phyloP scores from a whole-genome alignment of 2,113 vertebrate species.

The Tamias sibiricus region DNA sequence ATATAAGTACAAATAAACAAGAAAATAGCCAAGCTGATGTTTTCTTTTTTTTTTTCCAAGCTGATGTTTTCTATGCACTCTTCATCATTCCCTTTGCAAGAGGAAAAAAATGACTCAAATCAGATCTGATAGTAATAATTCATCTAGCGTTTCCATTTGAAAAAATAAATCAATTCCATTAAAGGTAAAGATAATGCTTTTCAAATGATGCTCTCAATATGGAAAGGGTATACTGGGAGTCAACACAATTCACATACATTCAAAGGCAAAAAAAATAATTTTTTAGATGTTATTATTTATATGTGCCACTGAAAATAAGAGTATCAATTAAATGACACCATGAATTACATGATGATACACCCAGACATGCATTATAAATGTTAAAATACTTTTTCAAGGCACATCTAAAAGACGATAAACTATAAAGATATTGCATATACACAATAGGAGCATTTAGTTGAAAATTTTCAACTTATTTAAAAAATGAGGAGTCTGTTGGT shows the following conservation, averaged over 20 bases:
- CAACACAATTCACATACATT: not conserved
- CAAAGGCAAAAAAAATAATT: not conserved
- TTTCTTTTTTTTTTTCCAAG: too few relatives aligned
- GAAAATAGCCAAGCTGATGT: not conserved
- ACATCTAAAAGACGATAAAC: not conserved
- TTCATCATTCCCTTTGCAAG: not conserved
- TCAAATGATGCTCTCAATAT: not conserved
- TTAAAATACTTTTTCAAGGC: not conserved
- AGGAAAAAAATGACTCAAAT: not conserved
- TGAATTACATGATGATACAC: not conserved
- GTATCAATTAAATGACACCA: not conserved
- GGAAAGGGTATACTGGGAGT: not conserved
- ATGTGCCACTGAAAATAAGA: not conserved
- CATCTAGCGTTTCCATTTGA: not conserved
- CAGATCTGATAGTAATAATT: not conserved
- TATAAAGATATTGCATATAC: not conserved
- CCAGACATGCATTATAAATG: not conserved
- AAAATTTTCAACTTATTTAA: not conserved
- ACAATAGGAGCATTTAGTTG: not conserved
- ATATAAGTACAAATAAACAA: not conserved
- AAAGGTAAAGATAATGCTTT: not conserved
- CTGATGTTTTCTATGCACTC: not conserved
- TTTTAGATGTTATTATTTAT: not conserved
- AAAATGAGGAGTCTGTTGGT: not conserved
- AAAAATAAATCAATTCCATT: not conserved